Evolutionary conservation across 2,113 vertebrate genomes (phyloP), one percentile per base, ranked within the genome.

Genomic region (Rhabdornis inornatus): DNA sequence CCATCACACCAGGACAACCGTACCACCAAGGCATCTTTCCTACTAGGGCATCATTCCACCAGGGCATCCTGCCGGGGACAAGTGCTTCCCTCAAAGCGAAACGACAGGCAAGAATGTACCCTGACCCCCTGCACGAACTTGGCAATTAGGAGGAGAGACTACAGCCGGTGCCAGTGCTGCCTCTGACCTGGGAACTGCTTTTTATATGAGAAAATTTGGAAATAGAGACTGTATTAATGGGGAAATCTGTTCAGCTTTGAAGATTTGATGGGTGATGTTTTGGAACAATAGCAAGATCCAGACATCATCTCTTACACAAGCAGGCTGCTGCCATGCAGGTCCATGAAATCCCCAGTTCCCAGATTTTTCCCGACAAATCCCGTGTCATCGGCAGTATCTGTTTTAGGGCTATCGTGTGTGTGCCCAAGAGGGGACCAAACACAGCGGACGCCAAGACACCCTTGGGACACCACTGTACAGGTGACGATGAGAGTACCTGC

Each of bases 321-420:
- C 40, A 33, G 45, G 21, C 18, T 55, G 22, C 13, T 2, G 4
- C 27, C 23, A 63, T 2, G 2, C 0, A 0, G 5, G 27, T 40
- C 15, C n/a, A 9, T 3, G 3, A 44, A 47, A 59, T 53, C 53
- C 21, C 39, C 13, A 1, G 15, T 18, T 35, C 30, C 15, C 57
- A 49, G 30, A 30, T 42, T 50, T 39, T 49, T 9, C 39, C 21
- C 7, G 13, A 19, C 31, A 81, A 72, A 61, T 27, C 25, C 22
- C 0, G 0, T 7, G 23, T 24, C 28, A 12, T 14, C 3, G 2
- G 31, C 35, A 49, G 0, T 39, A 50, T 7, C 22, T 59, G 21
- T 31, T 50, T 14, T 24, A 31, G 44, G 15, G 27, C 14, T 21
- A 24, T 47, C 4, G 2, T 4, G 4, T 3, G 2, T 15, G 30